Evolutionary conservation across 2,888 invertebrate species (phyloP).

Genomic region (Aphelenchoides bicaudatus): DNA sequence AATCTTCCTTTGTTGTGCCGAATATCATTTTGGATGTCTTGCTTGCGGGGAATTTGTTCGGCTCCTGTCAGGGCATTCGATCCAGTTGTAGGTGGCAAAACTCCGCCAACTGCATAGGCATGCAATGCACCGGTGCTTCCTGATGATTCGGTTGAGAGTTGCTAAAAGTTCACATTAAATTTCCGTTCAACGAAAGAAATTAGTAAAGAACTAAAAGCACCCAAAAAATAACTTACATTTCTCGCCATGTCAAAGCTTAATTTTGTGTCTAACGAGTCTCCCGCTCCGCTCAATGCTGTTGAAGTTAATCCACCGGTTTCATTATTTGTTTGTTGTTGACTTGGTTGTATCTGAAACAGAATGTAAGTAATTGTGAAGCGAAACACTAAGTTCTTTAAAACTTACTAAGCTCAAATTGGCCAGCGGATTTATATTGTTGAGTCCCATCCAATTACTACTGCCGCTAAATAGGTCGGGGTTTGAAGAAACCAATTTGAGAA

Average conservation of each 20-base stretch:
- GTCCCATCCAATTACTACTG: no score
- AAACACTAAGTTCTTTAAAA: no score
- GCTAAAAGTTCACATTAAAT: no score
- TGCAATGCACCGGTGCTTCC: slow-evolving; percentile 28
- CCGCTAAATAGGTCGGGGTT: slow-evolving; percentile 2
- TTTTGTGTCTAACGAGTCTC: no score
- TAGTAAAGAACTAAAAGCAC: no score
- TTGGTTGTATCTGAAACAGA: no score
- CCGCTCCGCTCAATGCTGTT: neutral
- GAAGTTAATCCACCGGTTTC: slow-evolving; percentile 3
- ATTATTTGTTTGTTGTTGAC: no score
- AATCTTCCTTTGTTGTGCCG: slow-evolving; percentile 45
- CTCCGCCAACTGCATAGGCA: neutral
- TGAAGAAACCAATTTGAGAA: neutral
- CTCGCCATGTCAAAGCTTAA: no score
- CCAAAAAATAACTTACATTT: no score
- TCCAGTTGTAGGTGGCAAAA: slow-evolving; percentile 15
- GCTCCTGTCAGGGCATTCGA: slow-evolving; percentile 7
- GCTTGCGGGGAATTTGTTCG: slow-evolving; percentile 35
- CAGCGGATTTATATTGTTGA: no score
- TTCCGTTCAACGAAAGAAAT: neutral
- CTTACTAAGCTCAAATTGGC: no score
- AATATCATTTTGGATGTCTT: slow-evolving; percentile 40
- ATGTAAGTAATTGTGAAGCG: no score
- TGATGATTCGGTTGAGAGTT: slow-evolving; percentile 40